These are phyloP conservation scores for Phainopepla nitens DNA, from an alignment of 2,113 vertebrate genomes.

Conservation along the genomic window DNA sequence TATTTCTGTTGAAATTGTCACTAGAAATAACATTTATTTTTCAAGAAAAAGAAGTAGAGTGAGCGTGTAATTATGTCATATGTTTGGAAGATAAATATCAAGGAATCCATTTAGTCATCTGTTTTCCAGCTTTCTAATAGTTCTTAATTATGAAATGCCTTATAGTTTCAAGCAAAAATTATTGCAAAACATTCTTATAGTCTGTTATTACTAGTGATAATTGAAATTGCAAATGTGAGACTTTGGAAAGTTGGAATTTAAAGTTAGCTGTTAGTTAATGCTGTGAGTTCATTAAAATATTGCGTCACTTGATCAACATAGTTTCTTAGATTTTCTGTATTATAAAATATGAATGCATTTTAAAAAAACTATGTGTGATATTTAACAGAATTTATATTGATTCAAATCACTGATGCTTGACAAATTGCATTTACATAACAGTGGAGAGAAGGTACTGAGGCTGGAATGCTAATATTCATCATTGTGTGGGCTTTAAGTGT, in stretches of 20 bases:
- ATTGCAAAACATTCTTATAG: neutral
- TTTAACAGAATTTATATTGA: neutral
- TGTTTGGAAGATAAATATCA: neutral
- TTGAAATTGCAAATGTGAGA: neutral
- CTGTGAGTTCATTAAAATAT: neutral
- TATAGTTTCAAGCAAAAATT: neutral
- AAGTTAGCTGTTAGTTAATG: neutral
- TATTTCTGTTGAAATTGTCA: neutral
- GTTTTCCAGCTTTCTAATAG: neutral
- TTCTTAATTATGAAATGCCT: neutral
- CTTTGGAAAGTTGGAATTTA: neutral
- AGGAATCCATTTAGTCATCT: neutral
- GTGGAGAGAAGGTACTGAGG: neutral
- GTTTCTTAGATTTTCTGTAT: neutral
- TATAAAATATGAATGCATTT: neutral
- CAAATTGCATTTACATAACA: neutral
- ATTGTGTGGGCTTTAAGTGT: neutral
- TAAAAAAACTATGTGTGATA: neutral
- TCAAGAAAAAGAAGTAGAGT: neutral
- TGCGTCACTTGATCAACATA: neutral
- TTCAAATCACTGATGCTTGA: neutral
- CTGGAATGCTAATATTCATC: neutral
- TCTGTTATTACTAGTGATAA: neutral
- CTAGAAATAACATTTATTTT: conserved; percentile 26
- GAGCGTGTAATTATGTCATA: neutral